Conservation (phyloP, 2,888 invertebrate species). For the Drosophila mimetica region DNA sequence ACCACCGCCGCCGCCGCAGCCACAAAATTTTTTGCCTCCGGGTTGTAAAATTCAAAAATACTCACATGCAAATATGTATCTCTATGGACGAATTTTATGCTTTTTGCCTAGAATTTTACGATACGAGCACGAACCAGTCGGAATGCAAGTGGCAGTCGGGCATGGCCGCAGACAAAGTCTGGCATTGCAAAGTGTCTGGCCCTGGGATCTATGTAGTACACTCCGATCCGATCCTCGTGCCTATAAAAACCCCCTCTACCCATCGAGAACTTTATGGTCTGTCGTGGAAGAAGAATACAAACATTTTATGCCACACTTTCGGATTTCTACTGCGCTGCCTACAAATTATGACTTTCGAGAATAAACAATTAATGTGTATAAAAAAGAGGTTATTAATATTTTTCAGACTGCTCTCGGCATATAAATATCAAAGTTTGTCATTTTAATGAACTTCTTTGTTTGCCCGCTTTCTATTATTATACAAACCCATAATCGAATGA, state of each 20-base stretch:
- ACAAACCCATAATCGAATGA: not conserved
- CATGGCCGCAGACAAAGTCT: constrained; percentile 32
- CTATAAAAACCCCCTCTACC: not conserved
- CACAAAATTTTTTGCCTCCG: constrained; percentile 23
- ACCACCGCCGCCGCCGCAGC: constrained; percentile 2
- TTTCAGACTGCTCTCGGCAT: constrained; percentile 1
- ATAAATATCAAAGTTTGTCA: constrained; percentile 58
- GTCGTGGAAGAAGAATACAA: not conserved
- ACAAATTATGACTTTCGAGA: constrained; percentile 20
- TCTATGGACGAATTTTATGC: constrained; percentile 35
- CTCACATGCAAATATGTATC: constrained; percentile 30
- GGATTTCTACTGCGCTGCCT: constrained; percentile 6
- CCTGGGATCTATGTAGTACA: constrained; percentile 6
- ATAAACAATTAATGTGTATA: not conserved
- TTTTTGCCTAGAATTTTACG: constrained; percentile 40
- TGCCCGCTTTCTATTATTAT: constrained; percentile 23
- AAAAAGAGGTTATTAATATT: not conserved
- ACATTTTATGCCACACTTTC: constrained; percentile 36
- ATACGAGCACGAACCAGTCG: constrained; percentile 31
- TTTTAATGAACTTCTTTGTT: constrained; percentile 56
- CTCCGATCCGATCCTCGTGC: constrained; percentile 12
- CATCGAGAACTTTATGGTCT: not conserved
- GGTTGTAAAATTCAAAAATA: constrained; percentile 26
- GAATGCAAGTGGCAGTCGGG: constrained; percentile 45
- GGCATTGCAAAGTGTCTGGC: constrained; percentile 28